Percentiles rank a stretch among this genome's conserved stretches.
Conservation (phyloP, 2,113 vertebrate genomes). For the Paralichthys olivaceus region DNA sequence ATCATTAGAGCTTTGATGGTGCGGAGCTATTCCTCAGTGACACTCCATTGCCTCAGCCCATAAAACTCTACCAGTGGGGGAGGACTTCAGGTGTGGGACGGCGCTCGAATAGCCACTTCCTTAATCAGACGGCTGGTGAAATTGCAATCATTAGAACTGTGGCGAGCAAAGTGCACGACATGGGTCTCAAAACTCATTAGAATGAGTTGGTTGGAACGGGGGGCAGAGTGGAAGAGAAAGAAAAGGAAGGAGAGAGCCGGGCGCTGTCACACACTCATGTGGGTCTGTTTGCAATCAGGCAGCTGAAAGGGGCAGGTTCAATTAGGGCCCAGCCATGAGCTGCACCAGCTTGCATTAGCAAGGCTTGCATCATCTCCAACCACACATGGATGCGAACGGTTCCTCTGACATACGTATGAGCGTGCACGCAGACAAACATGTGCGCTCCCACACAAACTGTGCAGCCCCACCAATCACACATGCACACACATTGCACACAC, state of each 20-base stretch:
- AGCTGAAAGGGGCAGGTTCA: conserved; percentile 35
- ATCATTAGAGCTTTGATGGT: conserved; percentile 73
- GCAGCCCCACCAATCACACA: conserved; percentile 40
- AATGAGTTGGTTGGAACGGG: conserved; percentile 23
- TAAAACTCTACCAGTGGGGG: conserved; percentile 66
- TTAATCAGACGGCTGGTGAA: conserved; percentile 68
- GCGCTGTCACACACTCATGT: conserved; percentile 61
- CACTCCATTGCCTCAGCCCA: conserved; percentile 65
- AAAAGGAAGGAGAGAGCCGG: background rate
- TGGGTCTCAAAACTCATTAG: conserved; percentile 62
- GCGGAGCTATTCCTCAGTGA: conserved; percentile 68
- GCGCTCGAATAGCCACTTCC: conserved; percentile 61
- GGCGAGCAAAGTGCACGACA: conserved; percentile 50
- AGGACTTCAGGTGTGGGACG: conserved; percentile 47
- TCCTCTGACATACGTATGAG: background rate
- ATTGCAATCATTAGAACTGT: conserved; percentile 76
- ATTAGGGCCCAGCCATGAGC: conserved; percentile 36
- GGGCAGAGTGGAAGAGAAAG: conserved; percentile 6
- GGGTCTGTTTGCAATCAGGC: conserved; percentile 75
- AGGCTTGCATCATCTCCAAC: conserved; percentile 43
- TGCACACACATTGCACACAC: conserved; percentile 8
- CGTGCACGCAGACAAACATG: background rate
- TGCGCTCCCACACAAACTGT: conserved; percentile 38
- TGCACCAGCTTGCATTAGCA: conserved; percentile 25
- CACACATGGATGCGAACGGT: conserved; percentile 27